A percentile compares a stretch with the other conserved stretches of the same genome.
Evolutionary conservation across 2,113 vertebrate genomes (phyloP).

Genomic region (Pachyramphus minor): DNA sequence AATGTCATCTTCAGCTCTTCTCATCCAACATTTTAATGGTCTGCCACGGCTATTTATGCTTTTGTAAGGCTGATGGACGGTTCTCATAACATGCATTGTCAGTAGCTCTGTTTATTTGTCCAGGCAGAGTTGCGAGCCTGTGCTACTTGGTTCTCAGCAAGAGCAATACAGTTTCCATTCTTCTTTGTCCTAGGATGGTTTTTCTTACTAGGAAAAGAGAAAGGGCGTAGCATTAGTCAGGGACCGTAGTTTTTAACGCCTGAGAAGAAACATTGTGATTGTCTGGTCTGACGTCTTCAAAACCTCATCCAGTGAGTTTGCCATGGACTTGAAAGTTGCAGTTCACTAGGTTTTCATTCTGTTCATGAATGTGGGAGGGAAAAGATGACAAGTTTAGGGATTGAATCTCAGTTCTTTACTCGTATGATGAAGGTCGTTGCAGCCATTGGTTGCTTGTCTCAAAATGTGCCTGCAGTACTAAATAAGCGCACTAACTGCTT

Average conservation of each 20-base stretch:
- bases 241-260: background rate
- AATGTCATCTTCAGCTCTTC: background rate
- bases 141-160: background rate
- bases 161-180: background rate
- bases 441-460: background rate
- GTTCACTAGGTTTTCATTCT: background rate
- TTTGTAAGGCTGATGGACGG: background rate
- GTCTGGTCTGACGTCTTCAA: background rate
- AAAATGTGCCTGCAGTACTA: background rate
- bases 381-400: background rate
- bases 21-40: background rate
- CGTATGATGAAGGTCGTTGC: background rate
- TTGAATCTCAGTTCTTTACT: background rate
- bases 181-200: background rate
- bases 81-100: background rate
- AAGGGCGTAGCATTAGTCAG: background rate
- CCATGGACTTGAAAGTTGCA: background rate
- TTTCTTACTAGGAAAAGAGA: background rate
- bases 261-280: constrained; percentile 7
- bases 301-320: background rate
- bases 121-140: background rate
- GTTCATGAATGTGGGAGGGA: background rate
- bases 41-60: background rate
- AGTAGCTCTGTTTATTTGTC: background rate
- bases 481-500: background rate